Percentiles rank a stretch among this genome's conserved stretches.
phyloP scores from a whole-genome alignment of 1,140 invertebrate species.

The Ceratosolen solmsi region DNA sequence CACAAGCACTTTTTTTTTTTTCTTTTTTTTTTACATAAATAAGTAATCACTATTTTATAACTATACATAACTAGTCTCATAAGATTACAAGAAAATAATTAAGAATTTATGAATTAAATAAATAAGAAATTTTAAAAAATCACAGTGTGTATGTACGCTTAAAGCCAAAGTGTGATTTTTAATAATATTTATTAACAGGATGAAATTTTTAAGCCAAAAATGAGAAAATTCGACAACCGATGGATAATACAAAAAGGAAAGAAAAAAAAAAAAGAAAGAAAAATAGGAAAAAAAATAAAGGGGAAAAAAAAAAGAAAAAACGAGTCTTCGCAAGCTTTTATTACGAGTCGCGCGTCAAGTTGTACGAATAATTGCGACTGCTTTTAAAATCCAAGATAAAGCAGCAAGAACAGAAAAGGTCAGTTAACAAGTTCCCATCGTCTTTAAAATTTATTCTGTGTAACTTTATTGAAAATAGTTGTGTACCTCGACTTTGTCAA shows the following conservation, averaged over 20 bases:
- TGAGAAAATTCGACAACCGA: neutral
- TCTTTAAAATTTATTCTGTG: neutral
- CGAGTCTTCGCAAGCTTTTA: neutral
- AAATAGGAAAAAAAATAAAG: too few species aligned
- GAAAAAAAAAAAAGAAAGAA: too few species aligned
- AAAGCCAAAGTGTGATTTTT: neutral
- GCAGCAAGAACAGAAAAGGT: neutral
- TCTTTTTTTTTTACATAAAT: too few species aligned
- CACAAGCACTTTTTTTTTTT: neutral
- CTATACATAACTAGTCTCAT: neutral
- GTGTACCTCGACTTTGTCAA: slow-evolving; percentile 82
- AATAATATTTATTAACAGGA: slow-evolving; percentile 1
- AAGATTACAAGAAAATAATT: neutral
- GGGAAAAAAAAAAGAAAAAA: too few species aligned
- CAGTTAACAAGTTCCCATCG: neutral
- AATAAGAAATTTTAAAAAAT: neutral
- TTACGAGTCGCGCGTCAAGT: neutral
- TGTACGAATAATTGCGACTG: neutral
- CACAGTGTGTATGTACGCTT: neutral
- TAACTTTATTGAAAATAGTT: slow-evolving; percentile 22
- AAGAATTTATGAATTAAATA: neutral
- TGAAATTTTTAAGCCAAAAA: neutral
- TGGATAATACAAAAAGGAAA: too few species aligned
- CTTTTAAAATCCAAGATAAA: neutral
- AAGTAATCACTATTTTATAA: neutral